Evolutionary conservation across 2,797 vertebrate genomes (phyloP).

Genomic region (Sebastes flavidus): DNA sequence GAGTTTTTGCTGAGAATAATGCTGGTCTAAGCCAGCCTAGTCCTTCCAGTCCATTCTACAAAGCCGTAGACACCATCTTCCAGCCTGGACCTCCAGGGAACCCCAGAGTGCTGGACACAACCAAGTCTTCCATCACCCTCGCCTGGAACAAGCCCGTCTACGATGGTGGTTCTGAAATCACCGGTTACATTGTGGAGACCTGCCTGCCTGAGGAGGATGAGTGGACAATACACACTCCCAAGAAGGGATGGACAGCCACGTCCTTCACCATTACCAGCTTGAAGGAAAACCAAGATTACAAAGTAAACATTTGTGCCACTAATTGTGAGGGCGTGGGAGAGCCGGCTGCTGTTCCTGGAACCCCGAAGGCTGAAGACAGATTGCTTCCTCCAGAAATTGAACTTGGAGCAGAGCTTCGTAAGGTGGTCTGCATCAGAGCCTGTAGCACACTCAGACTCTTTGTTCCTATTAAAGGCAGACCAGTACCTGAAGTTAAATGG

Average conservation of each 20-base stretch:
- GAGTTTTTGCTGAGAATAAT: conserved; percentile 96
- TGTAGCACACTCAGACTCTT: conserved; percentile 95
- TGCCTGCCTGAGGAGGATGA: conserved; percentile 96
- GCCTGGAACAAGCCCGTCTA: conserved; percentile 99
- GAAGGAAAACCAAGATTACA: conserved; percentile 97
- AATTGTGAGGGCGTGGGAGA: conserved; percentile 97
- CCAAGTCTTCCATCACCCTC: conserved; percentile 95
- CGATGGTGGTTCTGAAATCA: conserved; percentile 98
- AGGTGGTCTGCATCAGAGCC: conserved; percentile 93
- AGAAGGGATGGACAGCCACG: conserved; percentile 90
- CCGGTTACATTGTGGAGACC: conserved; percentile 96
- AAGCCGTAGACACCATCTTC: conserved; percentile 96
- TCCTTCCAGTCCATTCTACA: conserved; percentile 91
- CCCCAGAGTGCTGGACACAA: conserved; percentile 93
- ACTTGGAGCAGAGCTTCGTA: conserved; percentile 95
- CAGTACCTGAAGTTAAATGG: conserved; percentile 97
- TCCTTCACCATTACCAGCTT: conserved; percentile 94
- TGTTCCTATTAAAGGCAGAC: conserved; percentile 97
- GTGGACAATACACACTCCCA: conserved; percentile 95
- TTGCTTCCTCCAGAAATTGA: conserved; percentile 95
- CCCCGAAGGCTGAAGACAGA: conserved; percentile 95
- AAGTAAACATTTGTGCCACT: conserved; percentile 95
- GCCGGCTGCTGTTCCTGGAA: conserved; percentile 91
- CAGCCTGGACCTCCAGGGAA: conserved; percentile 97
- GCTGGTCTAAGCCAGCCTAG: conserved; percentile 95